These are phyloP conservation scores for Epinephelus fuscoguttatus DNA, from an alignment of 2,113 vertebrate species.

Conservation along the genomic window DNA sequence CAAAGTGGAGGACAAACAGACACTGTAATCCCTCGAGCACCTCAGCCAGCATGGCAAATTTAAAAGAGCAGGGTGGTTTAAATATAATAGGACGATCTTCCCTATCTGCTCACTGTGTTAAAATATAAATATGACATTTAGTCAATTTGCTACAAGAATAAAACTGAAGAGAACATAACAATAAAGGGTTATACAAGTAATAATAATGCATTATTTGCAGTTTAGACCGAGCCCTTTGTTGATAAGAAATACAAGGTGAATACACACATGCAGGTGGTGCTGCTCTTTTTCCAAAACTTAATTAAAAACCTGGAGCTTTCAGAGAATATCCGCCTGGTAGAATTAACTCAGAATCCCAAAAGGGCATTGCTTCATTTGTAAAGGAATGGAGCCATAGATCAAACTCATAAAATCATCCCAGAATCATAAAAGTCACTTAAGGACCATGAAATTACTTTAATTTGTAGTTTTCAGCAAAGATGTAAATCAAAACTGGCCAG, in stretches of 20 bases:
- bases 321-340: background rate
- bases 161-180: background rate
- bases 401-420: conserved; percentile 22
- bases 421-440: conserved; percentile 24
- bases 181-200: background rate
- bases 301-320: background rate
- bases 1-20: too few relatives aligned
- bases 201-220: background rate
- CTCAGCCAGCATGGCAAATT: background rate
- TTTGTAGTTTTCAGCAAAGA: conserved; percentile 36
- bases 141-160: background rate
- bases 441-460: conserved; percentile 14
- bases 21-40: background rate
- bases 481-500: conserved; percentile 23
- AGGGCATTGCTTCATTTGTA: background rate
- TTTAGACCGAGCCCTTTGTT: background rate
- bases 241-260: background rate
- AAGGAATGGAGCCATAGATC: background rate
- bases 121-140: background rate
- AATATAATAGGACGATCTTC: background rate
- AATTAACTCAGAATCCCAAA: conserved; percentile 2
- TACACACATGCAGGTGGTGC: background rate
- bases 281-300: background rate
- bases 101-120: background rate
- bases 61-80: background rate